Evolutionary conservation across 2,113 vertebrate genomes (phyloP).

Genomic region (Chrysemys picta): DNA sequence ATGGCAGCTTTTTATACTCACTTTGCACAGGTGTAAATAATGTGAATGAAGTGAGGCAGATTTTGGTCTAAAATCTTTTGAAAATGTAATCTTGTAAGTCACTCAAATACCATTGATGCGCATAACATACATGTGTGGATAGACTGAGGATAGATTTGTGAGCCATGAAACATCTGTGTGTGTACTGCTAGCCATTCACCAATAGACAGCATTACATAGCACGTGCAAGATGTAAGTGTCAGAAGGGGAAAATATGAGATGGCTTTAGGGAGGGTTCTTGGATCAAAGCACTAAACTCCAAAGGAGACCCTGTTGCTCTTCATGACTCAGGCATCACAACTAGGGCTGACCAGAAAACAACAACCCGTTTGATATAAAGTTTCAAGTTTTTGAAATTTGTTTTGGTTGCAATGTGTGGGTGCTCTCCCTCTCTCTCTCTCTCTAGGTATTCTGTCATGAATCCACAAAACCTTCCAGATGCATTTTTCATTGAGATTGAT

Average conservation of each 20-base stretch:
- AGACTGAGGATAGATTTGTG: not conserved
- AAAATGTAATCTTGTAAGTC: not conserved
- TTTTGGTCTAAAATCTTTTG: not conserved
- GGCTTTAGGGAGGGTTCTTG: not conserved
- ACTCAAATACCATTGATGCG: not conserved
- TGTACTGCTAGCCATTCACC: not conserved
- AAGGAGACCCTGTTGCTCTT: not conserved
- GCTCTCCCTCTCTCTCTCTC: not conserved
- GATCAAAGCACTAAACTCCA: not conserved
- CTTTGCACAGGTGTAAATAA: not conserved
- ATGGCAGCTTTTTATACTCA: not conserved
- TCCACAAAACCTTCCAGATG: not conserved
- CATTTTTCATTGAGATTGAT: not conserved
- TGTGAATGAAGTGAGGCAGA: not conserved
- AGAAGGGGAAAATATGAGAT: not conserved
- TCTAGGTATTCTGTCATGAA: not conserved
- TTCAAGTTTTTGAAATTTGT: not conserved
- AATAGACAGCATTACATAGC: not conserved
- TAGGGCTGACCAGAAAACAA: not conserved
- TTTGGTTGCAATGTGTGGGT: not conserved
- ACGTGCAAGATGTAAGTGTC: not conserved
- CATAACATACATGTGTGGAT: not conserved
- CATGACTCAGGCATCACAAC: fast-evolving
- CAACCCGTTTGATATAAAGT: not conserved
- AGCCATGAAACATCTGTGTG: fast-evolving